Evolutionary conservation across 2,888 invertebrate species (phyloP).

Genomic region (Cosmia trapezina): DNA sequence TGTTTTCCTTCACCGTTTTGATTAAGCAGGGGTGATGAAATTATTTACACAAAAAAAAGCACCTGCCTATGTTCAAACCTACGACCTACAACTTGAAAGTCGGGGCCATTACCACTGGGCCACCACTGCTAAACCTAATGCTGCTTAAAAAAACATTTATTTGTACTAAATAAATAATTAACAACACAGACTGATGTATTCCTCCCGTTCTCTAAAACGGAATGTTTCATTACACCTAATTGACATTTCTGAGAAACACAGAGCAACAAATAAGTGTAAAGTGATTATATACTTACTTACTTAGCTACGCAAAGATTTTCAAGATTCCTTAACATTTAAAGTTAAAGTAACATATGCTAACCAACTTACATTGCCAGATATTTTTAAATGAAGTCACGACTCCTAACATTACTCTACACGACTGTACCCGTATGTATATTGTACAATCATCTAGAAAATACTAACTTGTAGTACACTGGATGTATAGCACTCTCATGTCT

Average conservation of each 20-base stretch:
- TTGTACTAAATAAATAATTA: background rate
- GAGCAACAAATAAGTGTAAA: conserved; percentile 7
- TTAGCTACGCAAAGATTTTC: conserved; percentile 23
- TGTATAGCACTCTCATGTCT: conserved; percentile 55
- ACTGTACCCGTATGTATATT: conserved; percentile 52
- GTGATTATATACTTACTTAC: conserved; percentile 8
- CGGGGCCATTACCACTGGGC: background rate
- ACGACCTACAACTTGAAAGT: too few species aligned
- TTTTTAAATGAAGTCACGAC: conserved; percentile 49
- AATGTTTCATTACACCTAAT: background rate
- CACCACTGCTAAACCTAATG: background rate
- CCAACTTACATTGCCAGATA: conserved; percentile 41
- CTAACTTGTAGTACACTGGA: conserved; percentile 47
- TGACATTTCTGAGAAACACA: background rate
- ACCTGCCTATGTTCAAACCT: too few species aligned
- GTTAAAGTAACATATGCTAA: conserved; percentile 32
- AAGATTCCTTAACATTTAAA: conserved; percentile 26
- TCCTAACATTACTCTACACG: conserved; percentile 42
- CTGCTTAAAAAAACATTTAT: background rate
- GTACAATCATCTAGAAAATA: conserved; percentile 63
- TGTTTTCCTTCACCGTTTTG: too few species aligned
- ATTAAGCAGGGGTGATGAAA: too few species aligned
- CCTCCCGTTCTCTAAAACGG: background rate
- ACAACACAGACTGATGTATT: background rate
- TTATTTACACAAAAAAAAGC: too few species aligned